Evolutionary conservation across 2,797 vertebrate species (phyloP), one percentile per base, ranked within the genome.

Genomic region (Coluber constrictor): DNA sequence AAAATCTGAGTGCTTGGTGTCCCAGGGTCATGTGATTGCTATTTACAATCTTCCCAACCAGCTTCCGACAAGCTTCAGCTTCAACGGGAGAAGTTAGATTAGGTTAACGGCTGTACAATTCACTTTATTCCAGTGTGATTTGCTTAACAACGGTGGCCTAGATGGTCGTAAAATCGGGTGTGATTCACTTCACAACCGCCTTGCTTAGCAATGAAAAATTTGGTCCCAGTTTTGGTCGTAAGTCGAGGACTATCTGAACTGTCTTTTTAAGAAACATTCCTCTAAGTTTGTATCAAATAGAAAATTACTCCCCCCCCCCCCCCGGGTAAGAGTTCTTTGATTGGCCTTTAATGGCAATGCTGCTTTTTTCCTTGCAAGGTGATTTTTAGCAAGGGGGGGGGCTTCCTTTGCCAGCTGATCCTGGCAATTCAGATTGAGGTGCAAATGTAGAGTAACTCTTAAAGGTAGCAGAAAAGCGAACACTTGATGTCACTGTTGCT

Each of bases 401-500:
- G 11, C 11, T 51, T 61, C 27, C 20, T 83, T 47, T 5, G 37
- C 43, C 10, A 47, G 74, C 74, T 83, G 37, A 83, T 23, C 74
- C 37, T 25, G 74, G 74, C 43, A 83, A 83, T 47, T 47, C 43
- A 25, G 74, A 47, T 47, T 47, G 10, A 83, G 18, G 37, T 86
- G 70, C 47, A 63, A 63, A 55, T 57, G 5, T 15, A 70, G 10
- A 83, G 1, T 20, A 18, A 23, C 79, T 12, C 87, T 70, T 60
- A 54, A 91, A 90, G 87, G 92, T 60, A 87, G 70, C n/a, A 74
- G 90, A 93, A 91, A 70, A 66, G n/a, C 32, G 87, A 60, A 88
- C 13, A 7, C 91, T 91, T 89, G 90, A 89, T 88, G 79, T 93
- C 95, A 88, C 74, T 90, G 57, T 61, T 63, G 87, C 66, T 89